phyloP scores from a whole-genome alignment of 2,113 vertebrate genomes.

The Plotosus lineatus region DNA sequence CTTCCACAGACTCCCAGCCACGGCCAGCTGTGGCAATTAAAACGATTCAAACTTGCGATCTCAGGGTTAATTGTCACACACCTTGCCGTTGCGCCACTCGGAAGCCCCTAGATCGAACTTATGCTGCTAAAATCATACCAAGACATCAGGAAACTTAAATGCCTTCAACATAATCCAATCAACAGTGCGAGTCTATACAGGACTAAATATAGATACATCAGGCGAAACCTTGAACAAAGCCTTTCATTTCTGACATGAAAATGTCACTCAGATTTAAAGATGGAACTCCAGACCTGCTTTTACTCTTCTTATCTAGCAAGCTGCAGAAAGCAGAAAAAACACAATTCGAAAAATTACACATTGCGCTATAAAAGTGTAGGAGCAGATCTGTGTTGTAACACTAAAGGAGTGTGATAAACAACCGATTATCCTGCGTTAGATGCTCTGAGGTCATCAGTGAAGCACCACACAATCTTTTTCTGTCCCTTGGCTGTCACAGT shows the following conservation, averaged over 20 bases:
- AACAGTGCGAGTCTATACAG: background rate
- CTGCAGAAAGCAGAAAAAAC: background rate
- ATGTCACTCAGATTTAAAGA: constrained; percentile 6
- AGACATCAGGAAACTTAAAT: background rate
- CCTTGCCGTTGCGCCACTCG: too few relatives aligned
- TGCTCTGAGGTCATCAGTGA: background rate
- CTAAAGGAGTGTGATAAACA: background rate
- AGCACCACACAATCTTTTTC: constrained; percentile 11
- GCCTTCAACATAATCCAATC: background rate
- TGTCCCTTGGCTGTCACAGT: background rate
- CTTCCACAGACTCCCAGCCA: too few relatives aligned
- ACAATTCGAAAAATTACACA: background rate
- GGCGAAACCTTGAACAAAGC: background rate
- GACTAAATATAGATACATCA: background rate
- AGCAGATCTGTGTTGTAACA: background rate
- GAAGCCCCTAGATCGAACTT: too few relatives aligned
- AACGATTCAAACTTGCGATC: too few relatives aligned
- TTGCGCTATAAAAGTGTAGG: background rate
- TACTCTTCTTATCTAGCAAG: constrained; percentile 3
- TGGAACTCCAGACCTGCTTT: background rate
- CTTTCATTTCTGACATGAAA: constrained; percentile 9
- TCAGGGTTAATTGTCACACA: too few relatives aligned
- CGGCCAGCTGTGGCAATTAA: too few relatives aligned
- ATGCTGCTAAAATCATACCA: too few relatives aligned
- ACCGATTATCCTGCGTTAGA: background rate